A percentile compares a stretch with the other conserved stretches of the same genome.
Evolutionary conservation across 2,113 vertebrate species (phyloP).

Genomic region (Agapornis roseicollis): DNA sequence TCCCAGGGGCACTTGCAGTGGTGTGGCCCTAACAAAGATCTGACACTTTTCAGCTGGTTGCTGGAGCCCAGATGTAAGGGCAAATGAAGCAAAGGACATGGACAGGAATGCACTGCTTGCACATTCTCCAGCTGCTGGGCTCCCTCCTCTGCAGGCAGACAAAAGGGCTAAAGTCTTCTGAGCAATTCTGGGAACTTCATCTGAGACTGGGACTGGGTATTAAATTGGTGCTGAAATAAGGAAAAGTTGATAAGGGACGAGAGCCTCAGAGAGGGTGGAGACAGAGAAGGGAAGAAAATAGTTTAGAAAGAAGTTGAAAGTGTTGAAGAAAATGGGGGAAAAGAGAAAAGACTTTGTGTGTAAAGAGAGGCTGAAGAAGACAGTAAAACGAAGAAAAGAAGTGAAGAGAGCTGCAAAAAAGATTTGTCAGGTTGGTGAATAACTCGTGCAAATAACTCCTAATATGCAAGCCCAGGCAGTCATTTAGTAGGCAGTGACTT

Average conservation of each 20-base stretch:
- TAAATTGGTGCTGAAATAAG: neutral
- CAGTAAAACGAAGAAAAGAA: constrained; percentile 15
- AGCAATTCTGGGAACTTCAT: constrained; percentile 2
- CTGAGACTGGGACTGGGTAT: neutral
- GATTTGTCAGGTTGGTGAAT: constrained; percentile 21
- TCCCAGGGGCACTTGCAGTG: neutral
- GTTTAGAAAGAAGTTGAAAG: constrained; percentile 8
- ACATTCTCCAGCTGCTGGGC: constrained; percentile 45
- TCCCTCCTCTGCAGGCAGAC: constrained; percentile 54
- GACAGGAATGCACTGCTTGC: constrained; percentile 26
- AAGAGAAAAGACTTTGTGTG: constrained; percentile 41
- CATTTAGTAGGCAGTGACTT: neutral
- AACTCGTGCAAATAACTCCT: neutral
- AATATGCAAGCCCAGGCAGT: neutral
- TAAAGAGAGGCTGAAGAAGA: constrained; percentile 46
- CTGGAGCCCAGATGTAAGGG: neutral
- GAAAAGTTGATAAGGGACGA: neutral
- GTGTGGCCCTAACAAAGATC: neutral
- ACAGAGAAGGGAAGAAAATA: neutral
- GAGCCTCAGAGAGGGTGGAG: neutral
- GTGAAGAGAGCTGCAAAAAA: neutral
- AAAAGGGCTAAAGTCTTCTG: constrained; percentile 30
- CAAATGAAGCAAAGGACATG: neutral
- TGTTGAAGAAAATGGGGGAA: constrained; percentile 6
- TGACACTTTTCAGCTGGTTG: neutral